Conservation (phyloP, 2,113 vertebrate species). For the Erpornis zantholeuca region DNA sequence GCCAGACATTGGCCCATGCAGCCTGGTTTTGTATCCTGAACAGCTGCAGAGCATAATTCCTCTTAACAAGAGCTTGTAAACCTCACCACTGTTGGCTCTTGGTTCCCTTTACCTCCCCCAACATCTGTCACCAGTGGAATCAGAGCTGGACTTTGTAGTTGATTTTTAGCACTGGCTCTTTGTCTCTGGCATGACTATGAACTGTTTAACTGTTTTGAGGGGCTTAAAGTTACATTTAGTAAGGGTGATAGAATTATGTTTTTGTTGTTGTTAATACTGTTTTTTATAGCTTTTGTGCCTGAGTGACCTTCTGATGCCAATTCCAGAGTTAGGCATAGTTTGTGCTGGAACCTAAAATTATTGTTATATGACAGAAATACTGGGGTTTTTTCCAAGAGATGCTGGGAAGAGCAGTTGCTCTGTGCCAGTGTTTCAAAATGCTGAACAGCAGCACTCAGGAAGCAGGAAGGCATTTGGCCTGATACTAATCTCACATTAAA, state of each 20-base stretch:
- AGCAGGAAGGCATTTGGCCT: neutral
- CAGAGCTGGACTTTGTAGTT: neutral
- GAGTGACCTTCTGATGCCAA: neutral
- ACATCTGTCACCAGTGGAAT: neutral
- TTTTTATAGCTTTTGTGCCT: neutral
- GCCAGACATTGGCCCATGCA: neutral
- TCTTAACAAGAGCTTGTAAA: neutral
- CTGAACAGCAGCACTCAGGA: conserved; percentile 31
- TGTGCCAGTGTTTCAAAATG: neutral
- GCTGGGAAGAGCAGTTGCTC: neutral
- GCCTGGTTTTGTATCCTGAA: neutral
- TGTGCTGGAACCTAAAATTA: neutral
- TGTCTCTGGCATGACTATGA: neutral
- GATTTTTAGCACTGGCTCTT: neutral
- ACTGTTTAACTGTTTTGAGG: neutral
- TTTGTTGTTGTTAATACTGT: neutral
- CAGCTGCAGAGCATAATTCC: neutral
- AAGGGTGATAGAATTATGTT: neutral
- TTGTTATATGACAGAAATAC: neutral
- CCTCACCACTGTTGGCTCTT: neutral
- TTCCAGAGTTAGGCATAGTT: neutral
- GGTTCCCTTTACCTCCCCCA: neutral
- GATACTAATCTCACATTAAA: neutral
- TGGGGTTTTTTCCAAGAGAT: neutral
- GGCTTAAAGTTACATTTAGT: neutral